A percentile compares a stretch with the other conserved stretches of the same genome.
Conservation (phyloP, 2,797 vertebrate species). For the Pelobates cultripes region DNA sequence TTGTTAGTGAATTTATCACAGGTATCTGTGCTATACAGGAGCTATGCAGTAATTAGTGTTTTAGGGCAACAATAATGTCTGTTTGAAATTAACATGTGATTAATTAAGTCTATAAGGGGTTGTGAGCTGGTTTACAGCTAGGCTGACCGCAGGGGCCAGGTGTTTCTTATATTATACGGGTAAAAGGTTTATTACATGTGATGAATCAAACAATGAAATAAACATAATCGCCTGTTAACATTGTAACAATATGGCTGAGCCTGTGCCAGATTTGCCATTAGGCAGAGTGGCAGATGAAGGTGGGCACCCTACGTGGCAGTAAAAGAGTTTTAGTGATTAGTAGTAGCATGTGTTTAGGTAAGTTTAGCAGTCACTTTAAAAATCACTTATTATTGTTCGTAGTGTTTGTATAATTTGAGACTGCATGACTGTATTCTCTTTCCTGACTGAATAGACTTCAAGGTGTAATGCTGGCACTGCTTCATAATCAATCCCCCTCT, state of each 20-base stretch:
- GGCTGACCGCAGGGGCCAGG: conserved; percentile 32
- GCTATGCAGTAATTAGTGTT: conserved; percentile 43
- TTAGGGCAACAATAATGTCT: conserved; percentile 29
- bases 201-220: conserved; percentile 35
- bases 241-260: neutral
- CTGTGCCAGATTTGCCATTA: neutral
- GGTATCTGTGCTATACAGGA: neutral
- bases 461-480: neutral
- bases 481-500: too few species aligned
- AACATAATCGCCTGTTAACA: neutral
- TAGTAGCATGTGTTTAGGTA: neutral
- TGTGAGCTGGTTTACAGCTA: conserved; percentile 30
- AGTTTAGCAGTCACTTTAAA: neutral
- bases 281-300: neutral
- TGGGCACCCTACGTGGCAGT: neutral
- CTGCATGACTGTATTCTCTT: neutral
- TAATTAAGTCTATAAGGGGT: conserved; percentile 40
- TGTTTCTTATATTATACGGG: conserved; percentile 33
- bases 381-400: neutral
- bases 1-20: neutral
- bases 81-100: conserved; percentile 45
- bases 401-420: neutral
- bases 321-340: neutral
- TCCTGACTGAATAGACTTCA: neutral
- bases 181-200: conserved; percentile 24